Evolutionary conservation across 2,113 vertebrate genomes (phyloP).

Genomic region (Orientallactaga bullata): DNA sequence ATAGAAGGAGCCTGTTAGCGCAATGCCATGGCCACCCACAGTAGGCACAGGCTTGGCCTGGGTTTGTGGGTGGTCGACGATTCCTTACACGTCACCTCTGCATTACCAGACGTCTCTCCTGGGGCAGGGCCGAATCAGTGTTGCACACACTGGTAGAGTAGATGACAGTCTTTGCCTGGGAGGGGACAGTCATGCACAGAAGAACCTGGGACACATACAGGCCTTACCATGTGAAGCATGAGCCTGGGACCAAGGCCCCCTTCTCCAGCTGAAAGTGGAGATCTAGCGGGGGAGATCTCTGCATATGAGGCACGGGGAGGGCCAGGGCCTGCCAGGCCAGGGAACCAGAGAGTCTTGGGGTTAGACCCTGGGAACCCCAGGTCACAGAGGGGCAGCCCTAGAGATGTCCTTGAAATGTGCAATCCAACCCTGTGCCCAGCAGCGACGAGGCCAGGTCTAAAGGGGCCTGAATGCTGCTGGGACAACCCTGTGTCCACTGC

Average conservation of each 20-base stretch:
- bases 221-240: rapidly evolving
- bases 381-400: not conserved
- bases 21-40: not conserved
- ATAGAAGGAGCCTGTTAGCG: not conserved
- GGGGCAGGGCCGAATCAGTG: not conserved
- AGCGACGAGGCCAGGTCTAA: not conserved
- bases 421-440: rapidly evolving
- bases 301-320: no score
- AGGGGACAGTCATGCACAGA: not conserved
- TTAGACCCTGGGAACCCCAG: not conserved
- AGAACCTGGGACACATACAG: not conserved
- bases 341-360: not conserved
- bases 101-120: not conserved
- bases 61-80: no score
- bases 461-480: no score
- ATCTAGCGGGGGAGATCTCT: no score
- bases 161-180: not conserved
- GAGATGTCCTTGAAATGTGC: not conserved
- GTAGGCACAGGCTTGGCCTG: not conserved
- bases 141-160: not conserved
- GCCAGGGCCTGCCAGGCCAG: not conserved
- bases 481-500: not conserved
- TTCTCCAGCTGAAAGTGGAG: rapidly evolving
- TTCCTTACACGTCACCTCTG: not conserved
- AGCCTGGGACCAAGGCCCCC: not conserved